Evolutionary conservation across 2,888 invertebrate genomes (phyloP), one percentile per base, ranked within the genome.

Genomic region (Apodemia hepburni): DNA sequence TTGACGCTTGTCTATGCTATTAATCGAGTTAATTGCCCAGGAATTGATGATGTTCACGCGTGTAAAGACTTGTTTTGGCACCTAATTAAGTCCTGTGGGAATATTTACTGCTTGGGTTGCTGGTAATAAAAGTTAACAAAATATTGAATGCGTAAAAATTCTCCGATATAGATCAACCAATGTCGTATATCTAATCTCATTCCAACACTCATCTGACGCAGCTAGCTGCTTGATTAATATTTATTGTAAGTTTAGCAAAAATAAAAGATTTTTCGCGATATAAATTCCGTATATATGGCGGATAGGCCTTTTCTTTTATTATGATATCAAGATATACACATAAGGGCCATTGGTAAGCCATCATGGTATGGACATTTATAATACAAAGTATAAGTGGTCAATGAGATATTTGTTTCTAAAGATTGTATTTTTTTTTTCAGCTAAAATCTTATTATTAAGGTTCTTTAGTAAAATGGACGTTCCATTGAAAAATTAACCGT

Each of bases 81-180:
- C 87, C 87, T 87, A 78, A 87, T 88, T 86, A 83, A 78, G 75
- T 81, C 84, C 82, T 85, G 79, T 84, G 83, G 81, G 82, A 85
- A 83, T 75, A 79, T 73, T 69, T 64, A 63, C 61, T 22, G 60
- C 51, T 49, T 54, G 54, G 54, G 54, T 54, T 54, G 11, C 15
- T 15, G 18, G 54, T 29, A 15, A 27, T 54, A 61, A 51, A 54
- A 54, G n/a, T 6, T n/a, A 15, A 22, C 33, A 51, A 61, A 61
- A 61, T 45, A 45, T 45, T 54, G 29, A 27, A n/a, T 29, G n/a
- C 45, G 1, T 17, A n/a, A 45, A 42, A n/a, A n/a, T 9, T 45
- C 7, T 45, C n/a, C 15, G 6, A 15, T 60, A 42, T 29, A 54
- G 17, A 38, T 58, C 59, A 62, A 57, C 61, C 59, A 57, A 61